Evolutionary conservation across 2,113 vertebrate species (phyloP).

Genomic region (Gasterosteus nipponicus): DNA sequence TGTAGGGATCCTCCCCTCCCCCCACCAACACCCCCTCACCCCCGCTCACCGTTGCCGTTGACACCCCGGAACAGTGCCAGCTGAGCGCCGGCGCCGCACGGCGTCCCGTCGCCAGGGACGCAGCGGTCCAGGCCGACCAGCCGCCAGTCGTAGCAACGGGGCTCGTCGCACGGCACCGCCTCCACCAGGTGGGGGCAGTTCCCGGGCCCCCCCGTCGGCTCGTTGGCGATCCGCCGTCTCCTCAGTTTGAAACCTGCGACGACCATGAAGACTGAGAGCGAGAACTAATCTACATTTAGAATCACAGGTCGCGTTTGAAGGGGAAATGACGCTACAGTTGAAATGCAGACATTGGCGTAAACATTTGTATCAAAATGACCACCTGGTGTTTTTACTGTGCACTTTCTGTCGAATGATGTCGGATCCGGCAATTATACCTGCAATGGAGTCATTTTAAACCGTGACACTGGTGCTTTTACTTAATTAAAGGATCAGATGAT

Average conservation of each 20-base stretch:
- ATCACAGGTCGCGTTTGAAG: not conserved
- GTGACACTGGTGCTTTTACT: not conserved
- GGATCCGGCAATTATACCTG: not conserved
- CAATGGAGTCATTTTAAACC: not conserved
- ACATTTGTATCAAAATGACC: no score
- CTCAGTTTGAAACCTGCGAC: conserved; percentile 92
- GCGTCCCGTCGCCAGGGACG: conserved; percentile 84
- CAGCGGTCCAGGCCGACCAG: conserved; percentile 85
- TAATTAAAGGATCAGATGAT: not conserved
- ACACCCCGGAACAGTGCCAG: conserved; percentile 84
- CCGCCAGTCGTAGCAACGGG: conserved; percentile 90
- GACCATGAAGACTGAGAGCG: not conserved
- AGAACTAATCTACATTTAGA: not conserved
- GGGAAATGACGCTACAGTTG: no score
- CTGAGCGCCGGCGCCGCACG: conserved; percentile 89
- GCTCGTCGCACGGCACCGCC: conserved; percentile 94
- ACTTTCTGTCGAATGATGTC: not conserved
- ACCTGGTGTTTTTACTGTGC: not conserved
- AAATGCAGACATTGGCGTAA: no score
- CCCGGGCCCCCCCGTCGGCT: conserved; percentile 87
- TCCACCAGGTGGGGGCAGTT: conserved; percentile 94
- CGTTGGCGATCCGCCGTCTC: conserved; percentile 86
- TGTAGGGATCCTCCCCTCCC: fast-evolving
- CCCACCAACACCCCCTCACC: conserved; percentile 80
- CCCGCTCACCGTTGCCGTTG: conserved; percentile 88